Evolutionary conservation across 2,888 invertebrate genomes (phyloP).

Genomic region (Teleogryllus oceanicus): DNA sequence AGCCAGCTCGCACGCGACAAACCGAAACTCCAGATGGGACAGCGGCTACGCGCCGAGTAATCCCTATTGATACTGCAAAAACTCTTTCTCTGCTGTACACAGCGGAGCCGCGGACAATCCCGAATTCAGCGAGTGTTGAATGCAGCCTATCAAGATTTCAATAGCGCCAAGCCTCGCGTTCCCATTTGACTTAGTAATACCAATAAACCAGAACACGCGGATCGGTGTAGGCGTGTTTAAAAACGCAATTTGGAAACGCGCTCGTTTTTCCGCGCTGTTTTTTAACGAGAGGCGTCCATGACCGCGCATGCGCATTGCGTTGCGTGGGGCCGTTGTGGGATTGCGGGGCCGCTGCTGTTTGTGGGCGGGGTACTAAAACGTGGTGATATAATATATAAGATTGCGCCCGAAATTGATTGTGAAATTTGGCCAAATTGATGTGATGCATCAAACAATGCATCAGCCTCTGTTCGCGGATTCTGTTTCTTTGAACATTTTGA

Average conservation of each 20-base stretch:
- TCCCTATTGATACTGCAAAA: conserved; percentile 3
- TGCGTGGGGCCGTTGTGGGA: no score
- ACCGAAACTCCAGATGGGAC: not conserved
- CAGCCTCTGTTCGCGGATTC: no score
- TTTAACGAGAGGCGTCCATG: not conserved
- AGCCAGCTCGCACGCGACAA: not conserved
- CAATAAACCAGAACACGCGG: conserved; percentile 1
- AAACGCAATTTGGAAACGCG: conserved; percentile 6
- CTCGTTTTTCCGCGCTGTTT: not conserved
- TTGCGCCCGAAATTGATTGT: no score
- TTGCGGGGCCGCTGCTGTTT: no score
- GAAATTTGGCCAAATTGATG: no score
- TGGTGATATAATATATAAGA: no score
- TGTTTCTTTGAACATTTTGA: no score
- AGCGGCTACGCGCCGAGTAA: not conserved
- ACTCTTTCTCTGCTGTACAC: not conserved
- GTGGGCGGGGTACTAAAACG: no score
- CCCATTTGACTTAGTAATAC: not conserved
- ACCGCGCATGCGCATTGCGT: not conserved
- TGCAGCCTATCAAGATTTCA: conserved; percentile 18
- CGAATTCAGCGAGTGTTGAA: not conserved
- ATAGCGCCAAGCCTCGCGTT: not conserved
- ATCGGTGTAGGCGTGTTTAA: conserved; percentile 6
- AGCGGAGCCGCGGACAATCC: not conserved
- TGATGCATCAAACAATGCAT: no score